Evolutionary conservation across 2,888 invertebrate genomes (phyloP).

Genomic region (Poecilobothrus nobilitatus): DNA sequence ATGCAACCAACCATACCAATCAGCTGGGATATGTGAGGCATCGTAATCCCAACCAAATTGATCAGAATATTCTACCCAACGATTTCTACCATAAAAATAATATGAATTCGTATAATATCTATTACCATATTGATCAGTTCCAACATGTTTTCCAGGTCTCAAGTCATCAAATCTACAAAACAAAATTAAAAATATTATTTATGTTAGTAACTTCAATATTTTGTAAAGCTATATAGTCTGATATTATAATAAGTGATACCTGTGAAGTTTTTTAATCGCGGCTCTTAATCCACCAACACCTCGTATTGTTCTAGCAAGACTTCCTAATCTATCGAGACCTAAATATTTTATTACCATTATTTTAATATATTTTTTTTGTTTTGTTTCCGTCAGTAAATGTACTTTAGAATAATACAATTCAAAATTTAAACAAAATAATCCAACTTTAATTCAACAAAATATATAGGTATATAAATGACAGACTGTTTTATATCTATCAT

Average conservation of each 20-base stretch:
- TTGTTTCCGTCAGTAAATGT: no score
- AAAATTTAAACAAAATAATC: no score
- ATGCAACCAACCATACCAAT: conserved; percentile 98
- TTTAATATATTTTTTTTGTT: conserved; percentile 15
- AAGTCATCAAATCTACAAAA: conserved; percentile 65
- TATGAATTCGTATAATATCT: conserved; percentile 85
- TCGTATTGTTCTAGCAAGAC: conserved; percentile 56
- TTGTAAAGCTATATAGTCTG: no score
- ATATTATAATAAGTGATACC: conserved; percentile 47
- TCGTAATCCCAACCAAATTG: conserved; percentile 64
- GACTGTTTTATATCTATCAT: no score
- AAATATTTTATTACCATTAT: conserved; percentile 55
- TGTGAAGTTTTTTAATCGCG: conserved; percentile 60
- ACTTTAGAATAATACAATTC: no score
- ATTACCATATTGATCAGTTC: conserved; percentile 86
- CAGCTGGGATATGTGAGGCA: conserved; percentile 75
- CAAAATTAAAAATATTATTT: conserved; percentile 5
- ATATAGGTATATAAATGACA: no score
- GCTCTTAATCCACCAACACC: conserved; percentile 65
- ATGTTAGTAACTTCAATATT: no score
- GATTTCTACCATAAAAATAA: conserved; percentile 83
- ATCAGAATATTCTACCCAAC: conserved; percentile 88
- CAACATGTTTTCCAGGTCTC: conserved; percentile 73
- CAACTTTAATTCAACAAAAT: no score
- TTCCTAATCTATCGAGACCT: conserved; percentile 62